Evolutionary conservation across 2,888 invertebrate genomes (phyloP).

Genomic region (Watsonalla cultraria): DNA sequence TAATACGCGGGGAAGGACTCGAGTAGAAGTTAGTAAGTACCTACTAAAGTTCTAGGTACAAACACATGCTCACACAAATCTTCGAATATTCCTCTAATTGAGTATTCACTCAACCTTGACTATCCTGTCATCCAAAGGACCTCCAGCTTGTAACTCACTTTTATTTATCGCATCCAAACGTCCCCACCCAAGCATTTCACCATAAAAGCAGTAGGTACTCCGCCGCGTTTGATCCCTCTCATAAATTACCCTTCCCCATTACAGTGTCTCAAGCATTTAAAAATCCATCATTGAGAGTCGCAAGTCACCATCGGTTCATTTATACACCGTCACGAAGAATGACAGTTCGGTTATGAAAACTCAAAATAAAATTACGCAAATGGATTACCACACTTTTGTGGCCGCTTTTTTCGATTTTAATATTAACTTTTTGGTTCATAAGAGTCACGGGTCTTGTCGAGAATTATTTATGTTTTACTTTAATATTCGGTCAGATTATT

Average conservation of each 20-base stretch:
- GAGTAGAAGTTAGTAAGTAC: too few species aligned
- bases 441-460: slow-evolving; percentile 9
- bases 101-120: too few species aligned
- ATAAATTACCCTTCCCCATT: slow-evolving; percentile 57
- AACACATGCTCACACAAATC: neutral
- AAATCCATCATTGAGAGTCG: slow-evolving; percentile 63
- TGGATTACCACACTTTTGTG: slow-evolving; percentile 40
- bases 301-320: slow-evolving; percentile 70
- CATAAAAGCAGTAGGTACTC: slow-evolving; percentile 13
- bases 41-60: too few species aligned
- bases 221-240: slow-evolving; percentile 25
- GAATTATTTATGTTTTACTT: slow-evolving; percentile 3
- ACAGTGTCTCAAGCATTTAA: slow-evolving; percentile 65
- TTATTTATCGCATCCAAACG: slow-evolving; percentile 8
- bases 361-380: slow-evolving; percentile 65
- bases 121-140: too few species aligned
- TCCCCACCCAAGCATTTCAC: slow-evolving; percentile 4
- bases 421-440: slow-evolving; percentile 7
- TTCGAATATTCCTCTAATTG: too few species aligned
- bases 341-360: slow-evolving; percentile 65
- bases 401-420: slow-evolving; percentile 20
- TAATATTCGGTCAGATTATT: too few species aligned
- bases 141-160: slow-evolving; percentile 1
- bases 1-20: too few species aligned
- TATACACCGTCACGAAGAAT: slow-evolving; percentile 59